Conservation (phyloP, 2,113 vertebrate species). For the Percopsis transmontana region DNA sequence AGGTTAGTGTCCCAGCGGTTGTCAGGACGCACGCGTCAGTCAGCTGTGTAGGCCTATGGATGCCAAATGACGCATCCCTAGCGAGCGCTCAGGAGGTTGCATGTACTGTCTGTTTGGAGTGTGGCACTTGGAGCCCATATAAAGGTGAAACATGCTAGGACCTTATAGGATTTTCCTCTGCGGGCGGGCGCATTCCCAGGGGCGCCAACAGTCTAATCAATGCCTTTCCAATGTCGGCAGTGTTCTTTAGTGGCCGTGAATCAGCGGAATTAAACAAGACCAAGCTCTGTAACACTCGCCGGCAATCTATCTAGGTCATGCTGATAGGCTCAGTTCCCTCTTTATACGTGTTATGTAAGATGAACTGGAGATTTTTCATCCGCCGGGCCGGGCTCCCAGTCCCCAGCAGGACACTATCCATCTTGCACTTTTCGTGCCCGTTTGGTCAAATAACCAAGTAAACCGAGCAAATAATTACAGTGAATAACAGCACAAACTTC, state of each 20-base stretch:
- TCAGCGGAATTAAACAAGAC: conserved; percentile 63
- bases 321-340: conserved; percentile 55
- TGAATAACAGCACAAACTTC: too few relatives aligned
- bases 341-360: conserved; percentile 33
- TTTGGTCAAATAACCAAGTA: conserved; percentile 6
- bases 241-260: conserved; percentile 47
- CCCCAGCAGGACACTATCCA: conserved; percentile 1
- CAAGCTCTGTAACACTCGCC: conserved; percentile 44
- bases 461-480: neutral
- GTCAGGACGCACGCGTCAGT: too few relatives aligned
- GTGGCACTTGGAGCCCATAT: neutral
- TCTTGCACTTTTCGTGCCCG: neutral
- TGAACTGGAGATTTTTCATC: conserved; percentile 30
- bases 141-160: conserved; percentile 44
- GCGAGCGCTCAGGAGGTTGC: too few relatives aligned
- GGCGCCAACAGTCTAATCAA: conserved; percentile 50
- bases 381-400: conserved; percentile 1
- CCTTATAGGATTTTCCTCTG: conserved; percentile 52
- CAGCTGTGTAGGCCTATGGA: too few relatives aligned
- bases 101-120: too few relatives aligned
- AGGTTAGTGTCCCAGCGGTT: too few relatives aligned
- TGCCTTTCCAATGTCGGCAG: conserved; percentile 48
- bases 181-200: conserved; percentile 36
- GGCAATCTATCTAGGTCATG: conserved; percentile 64
- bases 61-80: too few relatives aligned